A percentile compares a stretch with the other conserved stretches of the same genome.
These are phyloP conservation scores for Enhydra lutris DNA, from an alignment of 2,113 vertebrate species.

Conservation along the genomic window DNA sequence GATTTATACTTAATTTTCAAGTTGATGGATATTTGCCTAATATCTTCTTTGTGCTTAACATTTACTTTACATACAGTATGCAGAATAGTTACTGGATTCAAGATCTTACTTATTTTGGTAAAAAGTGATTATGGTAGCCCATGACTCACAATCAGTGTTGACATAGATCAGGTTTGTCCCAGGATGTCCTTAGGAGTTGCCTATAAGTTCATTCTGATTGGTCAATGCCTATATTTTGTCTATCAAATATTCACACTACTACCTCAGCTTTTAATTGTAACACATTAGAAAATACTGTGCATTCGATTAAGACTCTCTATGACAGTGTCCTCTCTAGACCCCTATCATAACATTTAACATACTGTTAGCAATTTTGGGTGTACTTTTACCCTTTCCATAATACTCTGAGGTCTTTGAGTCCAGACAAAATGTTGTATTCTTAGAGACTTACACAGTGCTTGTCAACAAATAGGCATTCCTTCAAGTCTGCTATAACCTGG, in stretches of 20 bases:
- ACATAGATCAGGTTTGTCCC: fast-evolving
- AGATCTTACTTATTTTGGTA: not conserved
- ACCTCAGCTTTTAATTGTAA: not conserved
- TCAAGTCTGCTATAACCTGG: not conserved
- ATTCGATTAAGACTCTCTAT: not conserved
- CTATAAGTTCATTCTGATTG: not conserved
- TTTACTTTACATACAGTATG: not conserved
- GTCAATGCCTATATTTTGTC: not conserved
- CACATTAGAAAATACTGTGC: not conserved
- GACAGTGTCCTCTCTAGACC: not conserved
- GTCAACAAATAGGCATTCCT: not conserved
- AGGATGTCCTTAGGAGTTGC: not conserved
- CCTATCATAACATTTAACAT: not conserved
- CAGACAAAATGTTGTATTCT: not conserved
- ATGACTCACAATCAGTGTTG: not conserved
- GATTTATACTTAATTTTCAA: not conserved
- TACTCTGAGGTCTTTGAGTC: not conserved
- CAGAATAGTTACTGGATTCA: not conserved
- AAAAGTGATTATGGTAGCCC: not conserved
- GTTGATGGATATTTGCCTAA: not conserved
- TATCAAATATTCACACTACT: not conserved
- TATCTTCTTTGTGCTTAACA: not conserved
- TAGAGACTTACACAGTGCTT: not conserved
- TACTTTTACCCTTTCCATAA: not conserved
- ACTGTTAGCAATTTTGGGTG: not conserved